phyloP scores from a whole-genome alignment of 2,797 vertebrate species.

The Aplochiton taeniatus region DNA sequence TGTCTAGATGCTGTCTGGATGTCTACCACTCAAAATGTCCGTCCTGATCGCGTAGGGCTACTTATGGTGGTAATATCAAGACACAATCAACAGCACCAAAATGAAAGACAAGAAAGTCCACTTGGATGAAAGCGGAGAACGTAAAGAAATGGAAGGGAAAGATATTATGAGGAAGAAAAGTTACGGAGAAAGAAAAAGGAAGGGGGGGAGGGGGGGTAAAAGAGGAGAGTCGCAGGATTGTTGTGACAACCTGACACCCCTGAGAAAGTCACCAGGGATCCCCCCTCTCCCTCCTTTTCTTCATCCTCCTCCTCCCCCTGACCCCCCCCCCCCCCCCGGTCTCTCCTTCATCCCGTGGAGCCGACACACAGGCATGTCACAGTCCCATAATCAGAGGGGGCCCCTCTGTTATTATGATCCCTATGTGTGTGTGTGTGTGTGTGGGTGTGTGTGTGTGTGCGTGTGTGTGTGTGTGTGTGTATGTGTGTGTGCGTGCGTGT shows the following conservation, averaged over 20 bases:
- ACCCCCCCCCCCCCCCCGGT: no score
- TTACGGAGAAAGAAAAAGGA: constrained; percentile 18
- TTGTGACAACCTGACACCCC: constrained; percentile 55
- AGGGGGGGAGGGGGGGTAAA: constrained; percentile 8
- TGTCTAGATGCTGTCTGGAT: no score
- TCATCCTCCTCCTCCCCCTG: neutral
- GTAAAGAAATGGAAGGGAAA: neutral
- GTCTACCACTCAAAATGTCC: no score
- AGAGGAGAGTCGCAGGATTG: constrained; percentile 7
- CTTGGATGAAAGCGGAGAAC: neutral
- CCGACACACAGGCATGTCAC: constrained; percentile 28
- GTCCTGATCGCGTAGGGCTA: no score
- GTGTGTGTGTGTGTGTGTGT: constrained; percentile 1
- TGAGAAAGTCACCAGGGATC: constrained; percentile 51
- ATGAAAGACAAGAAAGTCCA: no score
- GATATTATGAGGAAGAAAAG: neutral
- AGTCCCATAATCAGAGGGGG: constrained; percentile 16
- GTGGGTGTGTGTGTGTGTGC: neutral
- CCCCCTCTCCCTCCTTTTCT: constrained; percentile 18
- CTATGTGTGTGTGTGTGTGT: neutral
- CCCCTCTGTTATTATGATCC: neutral
- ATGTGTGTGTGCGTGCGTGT: constrained; percentile 2
- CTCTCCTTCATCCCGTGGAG: no score
- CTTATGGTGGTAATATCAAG: no score
- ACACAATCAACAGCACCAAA: no score